Conservation (phyloP, 2,113 vertebrate genomes). For the Notechis scutatus region DNA sequence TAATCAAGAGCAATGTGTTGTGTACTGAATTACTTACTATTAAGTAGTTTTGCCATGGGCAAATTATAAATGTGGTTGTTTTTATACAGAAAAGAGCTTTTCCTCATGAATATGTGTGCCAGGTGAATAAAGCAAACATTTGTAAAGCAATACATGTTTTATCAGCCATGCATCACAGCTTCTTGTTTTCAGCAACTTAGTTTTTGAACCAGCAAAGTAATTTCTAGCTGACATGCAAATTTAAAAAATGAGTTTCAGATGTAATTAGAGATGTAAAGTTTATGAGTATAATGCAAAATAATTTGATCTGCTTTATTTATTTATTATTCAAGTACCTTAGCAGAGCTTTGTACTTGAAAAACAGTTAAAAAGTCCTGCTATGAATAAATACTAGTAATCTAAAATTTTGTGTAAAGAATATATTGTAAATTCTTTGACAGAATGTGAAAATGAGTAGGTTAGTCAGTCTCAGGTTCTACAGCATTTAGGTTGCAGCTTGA, state of each 20-base stretch:
- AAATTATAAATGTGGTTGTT: background rate
- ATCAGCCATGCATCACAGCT: background rate
- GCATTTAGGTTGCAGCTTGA: background rate
- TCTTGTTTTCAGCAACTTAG: background rate
- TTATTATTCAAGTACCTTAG: background rate
- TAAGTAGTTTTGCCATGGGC: background rate
- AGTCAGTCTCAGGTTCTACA: background rate
- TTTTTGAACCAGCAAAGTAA: conserved; percentile 4
- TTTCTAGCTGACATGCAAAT: background rate
- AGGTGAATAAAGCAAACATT: background rate
- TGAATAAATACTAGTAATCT: background rate
- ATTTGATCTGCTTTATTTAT: background rate
- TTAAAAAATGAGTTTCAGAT: conserved; percentile 3
- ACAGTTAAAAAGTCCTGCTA: background rate
- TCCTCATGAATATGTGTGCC: background rate
- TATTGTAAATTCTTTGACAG: background rate
- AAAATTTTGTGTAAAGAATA: background rate
- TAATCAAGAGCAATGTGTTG: background rate
- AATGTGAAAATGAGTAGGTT: background rate
- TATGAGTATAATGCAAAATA: background rate
- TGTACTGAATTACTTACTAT: background rate
- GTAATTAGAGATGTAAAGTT: background rate
- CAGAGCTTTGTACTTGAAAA: background rate
- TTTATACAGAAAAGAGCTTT: background rate
- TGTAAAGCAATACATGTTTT: background rate